Conservation (phyloP, 1,140 invertebrate genomes). For the Drosophila elegans region DNA sequence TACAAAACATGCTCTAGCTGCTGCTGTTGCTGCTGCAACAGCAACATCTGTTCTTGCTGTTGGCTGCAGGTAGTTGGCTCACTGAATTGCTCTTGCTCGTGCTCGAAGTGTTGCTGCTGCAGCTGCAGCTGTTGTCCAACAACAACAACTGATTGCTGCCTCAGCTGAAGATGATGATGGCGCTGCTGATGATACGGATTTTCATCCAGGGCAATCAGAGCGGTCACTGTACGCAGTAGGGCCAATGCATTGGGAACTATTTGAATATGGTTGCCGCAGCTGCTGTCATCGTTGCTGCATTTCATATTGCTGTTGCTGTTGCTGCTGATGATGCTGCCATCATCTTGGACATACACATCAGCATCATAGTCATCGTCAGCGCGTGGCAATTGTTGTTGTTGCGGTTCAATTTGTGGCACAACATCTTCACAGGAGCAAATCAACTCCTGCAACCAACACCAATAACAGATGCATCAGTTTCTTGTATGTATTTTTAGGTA, state of each 20-base stretch:
- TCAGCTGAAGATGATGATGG: slow-evolving; percentile 64
- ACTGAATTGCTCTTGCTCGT: slow-evolving; percentile 73
- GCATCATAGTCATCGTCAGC: slow-evolving; percentile 78
- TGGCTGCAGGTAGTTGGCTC: slow-evolving; percentile 79
- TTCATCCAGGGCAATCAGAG: slow-evolving; percentile 77
- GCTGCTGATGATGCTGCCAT: slow-evolving; percentile 19
- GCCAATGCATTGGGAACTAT: slow-evolving; percentile 76
- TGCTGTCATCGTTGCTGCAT: slow-evolving; percentile 21
- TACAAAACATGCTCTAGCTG: slow-evolving; percentile 66
- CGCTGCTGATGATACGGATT: slow-evolving; percentile 84
- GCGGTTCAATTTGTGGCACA: slow-evolving; percentile 85
- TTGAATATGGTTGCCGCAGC: slow-evolving; percentile 51
- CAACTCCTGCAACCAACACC: slow-evolving; percentile 90
- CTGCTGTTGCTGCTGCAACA: slow-evolving; percentile 51
- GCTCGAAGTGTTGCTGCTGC: slow-evolving; percentile 64
- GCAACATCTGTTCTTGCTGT: slow-evolving; percentile 84
- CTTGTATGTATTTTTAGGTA: slow-evolving; percentile 46
- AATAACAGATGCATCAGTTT: slow-evolving; percentile 84
- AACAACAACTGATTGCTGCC: slow-evolving; percentile 70
- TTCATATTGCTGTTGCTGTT: slow-evolving; percentile 18
- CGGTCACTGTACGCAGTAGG: slow-evolving; percentile 75
- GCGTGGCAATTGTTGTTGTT: slow-evolving; percentile 53
- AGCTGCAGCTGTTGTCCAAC: slow-evolving; percentile 41
- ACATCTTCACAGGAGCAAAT: slow-evolving; percentile 91
- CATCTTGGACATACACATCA: slow-evolving; percentile 76